Base-by-base conservation (phyloP, 2,888 invertebrate species). In the Geophilus truncorum region DNA sequence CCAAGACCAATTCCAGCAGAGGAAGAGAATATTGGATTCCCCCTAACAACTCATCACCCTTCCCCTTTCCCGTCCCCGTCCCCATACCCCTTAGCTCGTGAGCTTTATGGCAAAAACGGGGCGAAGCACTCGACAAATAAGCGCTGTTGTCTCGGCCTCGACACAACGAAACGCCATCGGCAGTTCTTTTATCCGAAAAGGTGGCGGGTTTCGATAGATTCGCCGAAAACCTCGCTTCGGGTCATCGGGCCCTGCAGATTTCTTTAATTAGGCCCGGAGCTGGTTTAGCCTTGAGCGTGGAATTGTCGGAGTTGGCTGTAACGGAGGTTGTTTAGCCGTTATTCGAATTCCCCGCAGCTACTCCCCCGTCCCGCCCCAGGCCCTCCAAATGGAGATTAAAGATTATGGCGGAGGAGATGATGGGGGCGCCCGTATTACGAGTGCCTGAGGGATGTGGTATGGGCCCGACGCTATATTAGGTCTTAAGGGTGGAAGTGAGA, bases 81-180 rank as follows among this genome's bases (percentile, higher is more conserved):
- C 51, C 6, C 51, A 12, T 4, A 12, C 51, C 15, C 51, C 51
- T 18, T 21, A 9, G 15, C 9, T 21, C 21, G 3, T 57, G 7
- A 18, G 57, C 57, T 57, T 57, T 57, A 57, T 57, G 57, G 57
- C 21, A 57, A 21, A 18, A 57, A 57, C 57, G 57, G 21, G 57
- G 57, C 57, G 57, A 57, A 57, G 57, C 57, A 57, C 57, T 57
- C 57, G 57, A 57, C 57, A 57, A 57, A 57, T 57, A 57, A 57
- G 57, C 57, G 9, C 57, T 40, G 40, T 10, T 40, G 40, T 40
- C 40, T 40, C 9, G 10, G 5, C 40, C 40, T 40, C 40, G 40
- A 10, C 15, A 9, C 5, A 40, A 15, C 40, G 9, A 40, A n/a
- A n/a, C n/a, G n/a, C n/a, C 40, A 40, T 15, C 3, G 10, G 2